Base-by-base conservation (phyloP, 2,797 vertebrate genomes). In the Hemitrygon akajei region DNA sequence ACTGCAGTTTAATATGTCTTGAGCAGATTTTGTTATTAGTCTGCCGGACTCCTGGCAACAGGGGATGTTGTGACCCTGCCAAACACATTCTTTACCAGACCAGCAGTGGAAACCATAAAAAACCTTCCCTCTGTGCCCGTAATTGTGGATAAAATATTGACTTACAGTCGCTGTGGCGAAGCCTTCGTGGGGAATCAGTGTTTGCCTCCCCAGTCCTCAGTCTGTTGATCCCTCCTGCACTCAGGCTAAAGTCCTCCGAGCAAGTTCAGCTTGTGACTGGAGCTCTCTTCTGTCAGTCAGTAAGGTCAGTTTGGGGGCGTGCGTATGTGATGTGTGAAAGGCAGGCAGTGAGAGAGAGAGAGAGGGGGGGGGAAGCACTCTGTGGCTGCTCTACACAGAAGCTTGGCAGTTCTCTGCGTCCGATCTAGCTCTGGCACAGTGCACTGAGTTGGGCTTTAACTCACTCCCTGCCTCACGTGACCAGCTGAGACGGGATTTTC, bases 241-340 rank as follows among this genome's bases (percentile, higher is more conserved):
- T 12, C 5, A 30, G 60, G n/a, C 63, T 89, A 22, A 89, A 89
- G 86, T 89, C 86, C 66, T 73, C 27, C 86, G 86, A 56, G 73
- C 27, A 91, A 89, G 93, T 91, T 77, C 94, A 81, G 81, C 73
- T 71, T 76, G 56, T 63, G 66, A 93, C 71, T 94, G 93, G 89
- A 94, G 37, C 93, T 73, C 81, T 63, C 56, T 40, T 37, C 63
- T 47, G 66, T 34, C 25, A 47, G 79, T n/a, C 7, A 60, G 14
- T 16, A 94, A 94, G 80, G 37, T 66, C 63, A 86, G 22, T 86
- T 3, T 7, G 25, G 4, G 14, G 22, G 71, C 34, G 40, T 12
- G 77, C 16, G 34, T 18, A 79, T 27, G 76, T 79, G 27, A 79
- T 47, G 77, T 34, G 34, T 18, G 80, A 37, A 37, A 47, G 34